Evolutionary conservation across 2,888 invertebrate species (phyloP).

Genomic region (Noctua pronuba): DNA sequence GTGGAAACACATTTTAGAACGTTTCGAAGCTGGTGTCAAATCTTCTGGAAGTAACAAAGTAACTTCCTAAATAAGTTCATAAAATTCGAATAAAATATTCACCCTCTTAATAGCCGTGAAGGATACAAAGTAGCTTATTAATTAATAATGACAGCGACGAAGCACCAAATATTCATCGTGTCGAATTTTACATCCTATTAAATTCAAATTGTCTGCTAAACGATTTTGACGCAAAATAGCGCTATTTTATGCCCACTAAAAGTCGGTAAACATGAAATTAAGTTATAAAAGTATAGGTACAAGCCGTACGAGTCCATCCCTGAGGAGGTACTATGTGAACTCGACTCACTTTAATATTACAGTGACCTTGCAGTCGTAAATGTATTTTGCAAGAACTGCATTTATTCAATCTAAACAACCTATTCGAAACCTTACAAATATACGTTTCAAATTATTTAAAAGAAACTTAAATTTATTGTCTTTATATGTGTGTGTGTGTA

Average conservation of each 20-base stretch:
- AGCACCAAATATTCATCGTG: slow-evolving; percentile 43
- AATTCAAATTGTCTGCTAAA: slow-evolving; percentile 54
- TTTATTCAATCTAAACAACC: neutral
- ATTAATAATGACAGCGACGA: slow-evolving; percentile 43
- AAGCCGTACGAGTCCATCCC: slow-evolving; percentile 42
- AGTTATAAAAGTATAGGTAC: slow-evolving; percentile 58
- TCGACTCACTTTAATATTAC: slow-evolving; percentile 17
- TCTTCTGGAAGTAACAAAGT: slow-evolving; percentile 22
- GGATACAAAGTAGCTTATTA: slow-evolving; percentile 44
- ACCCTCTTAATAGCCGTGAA: slow-evolving; percentile 33
- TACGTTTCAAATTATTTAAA: neutral
- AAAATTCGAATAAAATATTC: slow-evolving; percentile 36
- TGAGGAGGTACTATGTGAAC: slow-evolving; percentile 40
- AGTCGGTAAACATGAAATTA: slow-evolving; percentile 59
- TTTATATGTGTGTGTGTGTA: too few relatives aligned
- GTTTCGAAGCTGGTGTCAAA: neutral
- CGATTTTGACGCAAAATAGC: slow-evolving; percentile 49
- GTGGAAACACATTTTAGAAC: neutral
- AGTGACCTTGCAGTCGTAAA: neutral
- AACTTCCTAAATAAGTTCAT: slow-evolving; percentile 16
- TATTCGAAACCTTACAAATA: neutral
- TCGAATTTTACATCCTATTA: slow-evolving; percentile 52
- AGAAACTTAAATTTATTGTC: too few relatives aligned
- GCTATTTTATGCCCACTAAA: slow-evolving; percentile 54
- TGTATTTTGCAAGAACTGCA: neutral